Percentiles rank a stretch among this genome's conserved stretches.
These are phyloP conservation scores for Sebastolobus altivelis DNA, from an alignment of 2,797 vertebrate genomes.

Conservation along the genomic window DNA sequence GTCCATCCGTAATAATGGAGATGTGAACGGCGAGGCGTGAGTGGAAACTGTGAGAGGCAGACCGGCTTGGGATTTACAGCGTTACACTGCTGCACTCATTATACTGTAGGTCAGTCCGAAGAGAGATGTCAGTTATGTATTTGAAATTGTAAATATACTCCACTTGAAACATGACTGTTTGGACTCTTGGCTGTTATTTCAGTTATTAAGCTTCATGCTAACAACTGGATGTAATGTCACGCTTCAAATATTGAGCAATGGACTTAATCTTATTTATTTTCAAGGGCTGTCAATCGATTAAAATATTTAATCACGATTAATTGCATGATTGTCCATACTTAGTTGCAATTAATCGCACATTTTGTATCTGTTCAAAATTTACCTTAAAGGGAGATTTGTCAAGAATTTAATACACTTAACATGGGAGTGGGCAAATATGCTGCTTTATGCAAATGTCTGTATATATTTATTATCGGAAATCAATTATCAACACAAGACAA, in stretches of 20 bases:
- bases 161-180: slow-evolving; percentile 4
- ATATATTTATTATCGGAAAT: too few species aligned
- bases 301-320: too few species aligned
- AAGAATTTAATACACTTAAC: too few species aligned
- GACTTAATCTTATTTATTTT: background rate
- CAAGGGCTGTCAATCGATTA: too few species aligned
- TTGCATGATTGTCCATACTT: too few species aligned
- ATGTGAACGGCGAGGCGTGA: slow-evolving; percentile 19
- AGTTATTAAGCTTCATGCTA: background rate
- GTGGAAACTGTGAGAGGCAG: slow-evolving; percentile 59
- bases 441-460: too few species aligned
- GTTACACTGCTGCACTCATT: slow-evolving; percentile 9
- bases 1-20: slow-evolving; percentile 26
- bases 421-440: too few species aligned
- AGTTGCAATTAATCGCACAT: too few species aligned
- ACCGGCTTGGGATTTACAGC: slow-evolving; percentile 13
- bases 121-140: background rate
- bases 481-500: too few species aligned
- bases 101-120: slow-evolving; percentile 18
- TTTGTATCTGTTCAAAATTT: too few species aligned
- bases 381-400: too few species aligned
- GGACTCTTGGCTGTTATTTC: background rate
- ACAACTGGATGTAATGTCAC: background rate
- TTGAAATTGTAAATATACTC: background rate
- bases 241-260: slow-evolving; percentile 14